phyloP scores from a whole-genome alignment of 2,113 vertebrate genomes.

The Mohoua ochrocephala region DNA sequence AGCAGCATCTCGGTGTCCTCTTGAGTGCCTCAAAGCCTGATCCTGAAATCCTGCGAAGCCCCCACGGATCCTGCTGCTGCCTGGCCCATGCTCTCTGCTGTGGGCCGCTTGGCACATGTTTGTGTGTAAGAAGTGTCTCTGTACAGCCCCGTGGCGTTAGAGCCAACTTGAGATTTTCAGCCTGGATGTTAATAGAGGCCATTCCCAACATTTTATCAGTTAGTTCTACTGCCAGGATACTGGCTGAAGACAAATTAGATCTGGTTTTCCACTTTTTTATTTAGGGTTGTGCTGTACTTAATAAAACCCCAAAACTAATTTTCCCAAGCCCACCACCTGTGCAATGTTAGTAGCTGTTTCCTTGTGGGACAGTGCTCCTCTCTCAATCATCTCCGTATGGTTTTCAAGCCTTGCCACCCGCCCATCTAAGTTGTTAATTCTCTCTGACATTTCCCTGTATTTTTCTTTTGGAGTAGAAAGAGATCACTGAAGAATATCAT shows the following conservation, averaged over 20 bases:
- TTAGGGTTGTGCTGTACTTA: not conserved
- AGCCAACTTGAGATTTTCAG: not conserved
- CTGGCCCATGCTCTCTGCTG: not conserved
- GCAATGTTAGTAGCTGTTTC: not conserved
- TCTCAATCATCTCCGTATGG: not conserved
- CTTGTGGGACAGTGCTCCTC: not conserved
- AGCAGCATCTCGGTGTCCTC: not conserved
- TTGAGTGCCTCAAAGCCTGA: not conserved
- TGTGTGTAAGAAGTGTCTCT: not conserved
- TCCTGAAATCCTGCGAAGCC: not conserved
- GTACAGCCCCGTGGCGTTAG: not conserved
- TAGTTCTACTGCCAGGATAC: not conserved
- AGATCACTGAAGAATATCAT: not conserved
- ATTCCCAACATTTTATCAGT: not conserved
- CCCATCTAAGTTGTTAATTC: slow-evolving; percentile 15
- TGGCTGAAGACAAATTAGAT: not conserved
- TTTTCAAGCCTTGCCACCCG: not conserved
- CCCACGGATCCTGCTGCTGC: not conserved
- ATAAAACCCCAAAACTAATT: not conserved
- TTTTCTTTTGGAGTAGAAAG: slow-evolving; percentile 29
- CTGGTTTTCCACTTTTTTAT: not conserved
- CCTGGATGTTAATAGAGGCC: not conserved
- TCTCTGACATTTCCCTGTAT: not conserved
- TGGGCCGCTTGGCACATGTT: accelerated
- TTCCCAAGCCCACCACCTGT: not conserved